Percentiles rank a stretch among this genome's conserved stretches.
Conservation (phyloP, 2,888 invertebrate genomes). For the Lagria hirta region DNA sequence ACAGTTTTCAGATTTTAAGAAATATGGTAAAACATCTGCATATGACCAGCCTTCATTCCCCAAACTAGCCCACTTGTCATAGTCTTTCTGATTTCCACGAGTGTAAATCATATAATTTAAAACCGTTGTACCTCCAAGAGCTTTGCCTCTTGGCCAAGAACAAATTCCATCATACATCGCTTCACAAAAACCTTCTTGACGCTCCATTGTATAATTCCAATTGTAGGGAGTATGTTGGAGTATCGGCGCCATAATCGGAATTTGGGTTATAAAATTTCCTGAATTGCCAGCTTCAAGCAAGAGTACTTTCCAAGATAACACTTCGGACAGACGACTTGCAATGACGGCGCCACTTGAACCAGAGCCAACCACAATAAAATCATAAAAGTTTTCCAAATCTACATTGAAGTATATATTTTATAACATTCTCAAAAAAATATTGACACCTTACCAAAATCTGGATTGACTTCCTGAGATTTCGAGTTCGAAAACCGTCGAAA, state of each 20-base stretch:
- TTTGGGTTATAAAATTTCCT: constrained; percentile 49
- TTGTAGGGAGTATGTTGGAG: constrained; percentile 51
- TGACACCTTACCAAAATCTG: too few species aligned
- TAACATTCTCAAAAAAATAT: too few species aligned
- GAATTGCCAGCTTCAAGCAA: constrained; percentile 44
- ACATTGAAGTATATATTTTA: not conserved
- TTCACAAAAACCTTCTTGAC: constrained; percentile 30
- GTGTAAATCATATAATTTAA: constrained; percentile 59
- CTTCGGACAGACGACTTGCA: constrained; percentile 56
- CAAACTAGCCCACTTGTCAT: constrained; percentile 62
- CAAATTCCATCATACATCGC: constrained; percentile 32
- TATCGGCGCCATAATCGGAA: constrained; percentile 47
- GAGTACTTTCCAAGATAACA: constrained; percentile 47
- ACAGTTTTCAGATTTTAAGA: constrained; percentile 62
- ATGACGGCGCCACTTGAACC: constrained; percentile 58
- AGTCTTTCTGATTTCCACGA: constrained; percentile 65
- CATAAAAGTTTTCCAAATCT: too few species aligned
- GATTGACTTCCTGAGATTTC: too few species aligned
- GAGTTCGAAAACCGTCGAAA: too few species aligned
- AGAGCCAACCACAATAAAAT: constrained; percentile 56
- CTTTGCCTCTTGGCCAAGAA: constrained; percentile 59
- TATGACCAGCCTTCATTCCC: constrained; percentile 58
- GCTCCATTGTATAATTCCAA: constrained; percentile 53
- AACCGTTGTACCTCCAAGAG: constrained; percentile 57
- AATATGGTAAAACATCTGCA: constrained; percentile 61